Evolutionary conservation across 2,888 invertebrate genomes (phyloP), one percentile per base, ranked within the genome.

Genomic region (Selenia dentaria): DNA sequence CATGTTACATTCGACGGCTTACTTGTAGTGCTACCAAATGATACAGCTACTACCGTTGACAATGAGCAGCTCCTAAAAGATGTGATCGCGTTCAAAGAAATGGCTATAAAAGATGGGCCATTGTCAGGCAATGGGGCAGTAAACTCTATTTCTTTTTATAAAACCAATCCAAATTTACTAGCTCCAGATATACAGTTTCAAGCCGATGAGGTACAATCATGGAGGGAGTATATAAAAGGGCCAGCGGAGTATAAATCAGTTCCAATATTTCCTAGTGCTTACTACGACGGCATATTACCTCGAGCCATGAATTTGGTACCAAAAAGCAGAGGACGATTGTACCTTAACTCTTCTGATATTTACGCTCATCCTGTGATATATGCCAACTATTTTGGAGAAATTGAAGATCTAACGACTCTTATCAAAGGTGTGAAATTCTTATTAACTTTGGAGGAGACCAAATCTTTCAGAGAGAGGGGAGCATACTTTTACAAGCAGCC

Each of bases 291-390:
- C 0, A 70, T 94, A 2, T 77, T 89, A 45, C 78, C 93, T 0
- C 83, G 93, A 42, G 90, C 93, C 0, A 91, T 93, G 62, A 79
- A 93, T 12, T 60, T 94, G 27, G 79, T 84, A 3, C 94, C 94
- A 0, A 85, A 86, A 54, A 94, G 94, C 55, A 83, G 93, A 59
- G 95, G 95, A 0, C 79, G 81, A 9, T 51, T 95, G 0, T 63
- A 79, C 18, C 74, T 97, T 0, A 94, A 94, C 61, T 77, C 88
- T 0, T 91, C 92, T 0, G 92, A 97, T 79, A 96, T 96, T 0
- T 87, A 92, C 61, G 94, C 94, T 0, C 83, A 91, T 26, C 96
- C 96, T 0, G 65, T 94, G 16, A 92, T 97, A 31, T 92, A 93
- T 61, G 92, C 96, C 0, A 94, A 93, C 45, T 94, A 93, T 38